These are phyloP conservation scores for Synanthedon myopaeformis DNA, from an alignment of 2,888 invertebrate species.

Conservation along the genomic window DNA sequence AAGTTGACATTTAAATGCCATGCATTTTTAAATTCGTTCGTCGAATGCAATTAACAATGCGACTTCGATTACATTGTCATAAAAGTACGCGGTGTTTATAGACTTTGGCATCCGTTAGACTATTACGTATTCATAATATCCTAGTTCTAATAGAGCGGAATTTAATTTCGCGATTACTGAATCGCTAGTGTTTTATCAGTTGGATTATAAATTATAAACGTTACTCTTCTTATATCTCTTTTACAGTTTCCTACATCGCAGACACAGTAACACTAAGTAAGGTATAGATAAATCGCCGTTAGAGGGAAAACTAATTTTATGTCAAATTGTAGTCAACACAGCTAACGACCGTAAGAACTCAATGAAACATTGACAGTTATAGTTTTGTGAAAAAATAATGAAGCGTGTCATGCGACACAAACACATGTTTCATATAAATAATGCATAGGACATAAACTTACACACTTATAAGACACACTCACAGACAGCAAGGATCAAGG, in stretches of 20 bases:
- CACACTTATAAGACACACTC: slow-evolving; percentile 5
- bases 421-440: slow-evolving; percentile 12
- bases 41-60: slow-evolving; percentile 62
- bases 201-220: too few species aligned
- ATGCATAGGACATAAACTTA: slow-evolving; percentile 13
- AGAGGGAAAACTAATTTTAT: slow-evolving; percentile 8
- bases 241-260: background rate
- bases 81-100: slow-evolving; percentile 38
- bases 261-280: background rate
- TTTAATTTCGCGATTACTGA: slow-evolving; percentile 42
- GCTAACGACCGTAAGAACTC: background rate
- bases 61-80: slow-evolving; percentile 63
- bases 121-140: slow-evolving; percentile 31
- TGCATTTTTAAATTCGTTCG: slow-evolving; percentile 65
- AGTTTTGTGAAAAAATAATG: background rate
- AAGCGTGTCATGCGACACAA: background rate
- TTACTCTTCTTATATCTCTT: too few species aligned
- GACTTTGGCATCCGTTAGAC: slow-evolving; percentile 36
- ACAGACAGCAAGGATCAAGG: too few species aligned
- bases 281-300: background rate
- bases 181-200: too few species aligned
- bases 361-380: slow-evolving; percentile 4
- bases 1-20: slow-evolving; percentile 69
- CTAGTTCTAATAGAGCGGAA: slow-evolving; percentile 29
- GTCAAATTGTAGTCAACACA: slow-evolving; percentile 3